Base-by-base conservation (phyloP, 2,888 invertebrate genomes). In the Steromphala cineraria region DNA sequence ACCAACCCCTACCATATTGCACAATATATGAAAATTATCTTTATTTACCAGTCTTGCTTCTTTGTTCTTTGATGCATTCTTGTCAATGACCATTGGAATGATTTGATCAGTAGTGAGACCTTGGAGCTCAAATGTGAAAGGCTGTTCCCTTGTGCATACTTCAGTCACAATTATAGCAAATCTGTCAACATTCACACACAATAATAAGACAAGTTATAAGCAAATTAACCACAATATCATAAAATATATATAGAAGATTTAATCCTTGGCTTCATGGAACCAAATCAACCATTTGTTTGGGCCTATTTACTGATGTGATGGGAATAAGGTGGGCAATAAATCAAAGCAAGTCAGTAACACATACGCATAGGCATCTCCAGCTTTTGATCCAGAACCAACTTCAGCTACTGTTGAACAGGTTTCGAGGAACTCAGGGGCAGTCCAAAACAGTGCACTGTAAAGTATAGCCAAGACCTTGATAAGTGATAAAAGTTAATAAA, bases 311-410 rank as follows among this genome's bases (percentile, higher is more conserved):
- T n/a, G n/a, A n/a, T n/a, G n/a, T n/a, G n/a, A n/a, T n/a, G n/a
- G n/a, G n/a, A n/a, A n/a, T n/a, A n/a, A n/a, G n/a, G n/a, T n/a
- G n/a, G n/a, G n/a, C n/a, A n/a, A n/a, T n/a, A n/a, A n/a, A n/a
- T n/a, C n/a, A n/a, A n/a, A n/a, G n/a, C n/a, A n/a, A n/a, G n/a
- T n/a, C 7, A 36, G 2, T 2, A 19, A 31, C 17, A 83, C 89
- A 83, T 84, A 90, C 81, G 89, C 87, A 75, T 88, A 91, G n/a
- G 85, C 82, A 85, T 91, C 91, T 8, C 90, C 91, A 62, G 87
- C 87, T 81, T 83, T 85, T 8, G 87, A 86, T 46, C 89, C 90
- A 28, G 31, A 81, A 5, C 82, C 79, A 31, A 85, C 81, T 77
- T 85, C 82, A 81, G 83, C 80, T 24, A 87, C 67, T 55, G 62